Evolutionary conservation across 2,888 invertebrate genomes (phyloP).

Genomic region (Exephanes ischioxanthus): DNA sequence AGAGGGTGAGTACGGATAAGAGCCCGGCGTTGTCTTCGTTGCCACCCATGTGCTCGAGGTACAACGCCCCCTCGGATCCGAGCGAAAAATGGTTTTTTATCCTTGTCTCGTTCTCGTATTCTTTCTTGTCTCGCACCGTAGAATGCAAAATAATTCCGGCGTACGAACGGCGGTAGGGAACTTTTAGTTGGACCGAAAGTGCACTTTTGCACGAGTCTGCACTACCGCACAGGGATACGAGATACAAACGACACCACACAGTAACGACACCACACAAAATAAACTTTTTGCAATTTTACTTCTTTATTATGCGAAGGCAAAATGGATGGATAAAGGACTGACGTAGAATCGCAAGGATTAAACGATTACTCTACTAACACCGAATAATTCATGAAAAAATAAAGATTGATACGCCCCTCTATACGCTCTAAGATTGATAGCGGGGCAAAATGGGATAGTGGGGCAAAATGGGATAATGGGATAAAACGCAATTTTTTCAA

Average conservation of each 20-base stretch:
- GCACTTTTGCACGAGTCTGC: not conserved
- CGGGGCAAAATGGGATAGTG: too few relatives aligned
- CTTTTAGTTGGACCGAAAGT: constrained; percentile 17
- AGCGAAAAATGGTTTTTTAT: constrained; percentile 57
- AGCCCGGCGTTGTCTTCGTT: constrained; percentile 37
- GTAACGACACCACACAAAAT: not conserved
- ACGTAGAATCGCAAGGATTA: too few relatives aligned
- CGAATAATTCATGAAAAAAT: constrained; percentile 14
- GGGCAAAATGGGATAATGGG: too few relatives aligned
- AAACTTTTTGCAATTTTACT: not conserved
- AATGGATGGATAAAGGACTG: too few relatives aligned
- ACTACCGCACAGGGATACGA: not conserved
- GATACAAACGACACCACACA: not conserved
- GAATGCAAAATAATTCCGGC: constrained; percentile 47
- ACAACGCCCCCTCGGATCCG: constrained; percentile 21
- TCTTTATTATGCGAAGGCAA: too few relatives aligned
- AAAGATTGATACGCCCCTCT: not conserved
- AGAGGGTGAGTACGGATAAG: constrained; percentile 56
- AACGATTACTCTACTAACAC: too few relatives aligned
- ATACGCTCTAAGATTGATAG: too few relatives aligned
- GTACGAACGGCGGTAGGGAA: constrained; percentile 32
- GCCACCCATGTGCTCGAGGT: not conserved
- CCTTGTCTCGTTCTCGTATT: not conserved
- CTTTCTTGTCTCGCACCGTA: constrained; percentile 19
- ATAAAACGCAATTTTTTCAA: too few relatives aligned